Base-by-base conservation (phyloP, 1,140 invertebrate genomes). In the Neocloeon triangulifer region DNA sequence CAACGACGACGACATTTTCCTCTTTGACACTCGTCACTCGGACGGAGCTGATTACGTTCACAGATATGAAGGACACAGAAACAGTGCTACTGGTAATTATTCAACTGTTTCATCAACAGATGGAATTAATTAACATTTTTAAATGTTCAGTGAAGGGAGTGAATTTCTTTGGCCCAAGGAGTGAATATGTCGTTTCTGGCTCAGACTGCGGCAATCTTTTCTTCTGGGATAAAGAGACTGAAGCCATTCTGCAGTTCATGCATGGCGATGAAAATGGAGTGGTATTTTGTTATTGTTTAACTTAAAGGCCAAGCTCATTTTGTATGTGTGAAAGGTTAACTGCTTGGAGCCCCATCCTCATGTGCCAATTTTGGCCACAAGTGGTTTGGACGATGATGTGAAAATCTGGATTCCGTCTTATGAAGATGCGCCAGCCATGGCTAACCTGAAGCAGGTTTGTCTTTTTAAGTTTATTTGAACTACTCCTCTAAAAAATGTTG, bases 131-230 rank as follows among this genome's bases (percentile, higher is more conserved):
- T 17, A 35, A 17, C 23, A 38, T 17, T 7, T 32, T 33, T 21
- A 25, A 31, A 22, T 30, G 49, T 50, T 20, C 47, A 72, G 88
- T 91, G 17, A 96, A 94, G 56, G 81, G 82, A 4, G 84, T 94
- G 0, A 81, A 85, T 46, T 94, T 86, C 56, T 95, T 84, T 55
- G 89, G 89, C 0, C 76, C 84, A 2, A 66, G 66, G 34, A 86
- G 80, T 46, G 77, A 95, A 52, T 95, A 72, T 52, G 59, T 95
- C 12, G 62, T 91, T 21, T 92, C 85, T 36, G 89, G 89, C 2
- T 92, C 85, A 15, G 89, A 96, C 51, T 94, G 86, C 58, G 77
- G 81, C n/a, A 68, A 92, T 53, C 71, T 96, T 12, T 95, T 77
- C 49, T 69, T 94, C 22, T 97, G 89, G 88, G 84, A 95, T 39